A percentile compares a stretch with the other conserved stretches of the same genome.
Conservation (phyloP, 1,140 invertebrate genomes). For the Diorhabda elongata region DNA sequence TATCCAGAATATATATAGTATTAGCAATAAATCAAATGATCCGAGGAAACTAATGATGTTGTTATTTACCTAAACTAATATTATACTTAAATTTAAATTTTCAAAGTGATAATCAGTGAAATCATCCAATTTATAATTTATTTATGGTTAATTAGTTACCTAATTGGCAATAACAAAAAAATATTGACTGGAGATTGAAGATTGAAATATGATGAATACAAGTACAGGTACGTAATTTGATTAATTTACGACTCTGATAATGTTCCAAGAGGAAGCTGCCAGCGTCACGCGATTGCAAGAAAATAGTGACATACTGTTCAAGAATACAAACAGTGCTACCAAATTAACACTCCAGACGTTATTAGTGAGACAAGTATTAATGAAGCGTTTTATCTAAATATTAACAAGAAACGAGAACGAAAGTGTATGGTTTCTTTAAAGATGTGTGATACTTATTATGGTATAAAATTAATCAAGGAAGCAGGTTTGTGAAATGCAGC, state of each 20-base stretch:
- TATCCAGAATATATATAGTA: too few relatives aligned
- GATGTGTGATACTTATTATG: too few relatives aligned
- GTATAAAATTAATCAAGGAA: too few relatives aligned
- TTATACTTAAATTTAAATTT: too few relatives aligned
- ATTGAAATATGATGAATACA: neutral
- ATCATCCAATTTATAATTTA: too few relatives aligned
- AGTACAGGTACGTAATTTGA: neutral
- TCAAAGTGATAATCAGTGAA: too few relatives aligned
- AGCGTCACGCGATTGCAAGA: neutral
- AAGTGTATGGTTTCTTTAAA: neutral
- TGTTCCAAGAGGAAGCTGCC: neutral
- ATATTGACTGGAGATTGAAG: neutral
- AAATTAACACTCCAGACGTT: neutral
- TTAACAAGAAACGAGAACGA: neutral
- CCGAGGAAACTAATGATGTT: too few relatives aligned
- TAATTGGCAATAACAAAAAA: too few relatives aligned
- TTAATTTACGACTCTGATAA: neutral
- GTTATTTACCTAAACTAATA: too few relatives aligned
- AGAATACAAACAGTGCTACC: neutral
- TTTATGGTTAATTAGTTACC: too few relatives aligned
- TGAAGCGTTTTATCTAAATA: conserved; percentile 1
- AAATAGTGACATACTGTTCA: neutral
- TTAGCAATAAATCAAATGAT: too few relatives aligned
- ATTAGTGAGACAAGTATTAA: neutral
- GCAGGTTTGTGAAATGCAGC: too few relatives aligned